A percentile compares a stretch with the other conserved stretches of the same genome.
phyloP scores from a whole-genome alignment of 2,113 vertebrate genomes.

The Empidonax traillii region DNA sequence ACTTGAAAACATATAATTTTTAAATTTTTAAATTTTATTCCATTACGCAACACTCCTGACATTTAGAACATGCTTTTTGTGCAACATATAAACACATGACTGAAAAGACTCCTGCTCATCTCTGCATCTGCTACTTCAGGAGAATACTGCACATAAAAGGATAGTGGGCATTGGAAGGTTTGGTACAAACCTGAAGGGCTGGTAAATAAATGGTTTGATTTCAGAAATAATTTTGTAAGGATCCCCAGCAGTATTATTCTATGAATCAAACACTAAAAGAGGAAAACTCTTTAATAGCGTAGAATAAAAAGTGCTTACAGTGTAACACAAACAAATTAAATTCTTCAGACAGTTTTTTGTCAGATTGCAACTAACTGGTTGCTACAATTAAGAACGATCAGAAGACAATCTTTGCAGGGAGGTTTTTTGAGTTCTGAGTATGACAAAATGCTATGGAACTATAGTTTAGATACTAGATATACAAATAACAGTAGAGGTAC shows the following conservation, averaged over 20 bases:
- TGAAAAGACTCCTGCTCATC: not conserved
- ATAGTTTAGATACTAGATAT: not conserved
- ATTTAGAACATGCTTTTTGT: not conserved
- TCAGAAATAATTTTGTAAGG: not conserved
- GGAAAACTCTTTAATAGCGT: not conserved
- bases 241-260: not conserved
- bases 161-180: not conserved
- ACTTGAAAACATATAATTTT: not conserved
- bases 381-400: not conserved
- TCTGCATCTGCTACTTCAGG: not conserved
- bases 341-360: not conserved
- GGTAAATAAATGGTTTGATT: not conserved
- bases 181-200: not conserved
- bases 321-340: not conserved
- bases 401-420: not conserved
- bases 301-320: not conserved
- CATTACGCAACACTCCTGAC: rapidly evolving
- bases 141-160: not conserved
- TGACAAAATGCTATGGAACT: not conserved
- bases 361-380: not conserved
- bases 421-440: not conserved
- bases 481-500: not conserved
- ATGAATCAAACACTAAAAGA: not conserved
- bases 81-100: not conserved
- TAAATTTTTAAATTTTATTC: not conserved